Evolutionary conservation across 2,113 vertebrate species (phyloP), one percentile per base, ranked within the genome.

Genomic region (Tympanuchus pallidicinctus): DNA sequence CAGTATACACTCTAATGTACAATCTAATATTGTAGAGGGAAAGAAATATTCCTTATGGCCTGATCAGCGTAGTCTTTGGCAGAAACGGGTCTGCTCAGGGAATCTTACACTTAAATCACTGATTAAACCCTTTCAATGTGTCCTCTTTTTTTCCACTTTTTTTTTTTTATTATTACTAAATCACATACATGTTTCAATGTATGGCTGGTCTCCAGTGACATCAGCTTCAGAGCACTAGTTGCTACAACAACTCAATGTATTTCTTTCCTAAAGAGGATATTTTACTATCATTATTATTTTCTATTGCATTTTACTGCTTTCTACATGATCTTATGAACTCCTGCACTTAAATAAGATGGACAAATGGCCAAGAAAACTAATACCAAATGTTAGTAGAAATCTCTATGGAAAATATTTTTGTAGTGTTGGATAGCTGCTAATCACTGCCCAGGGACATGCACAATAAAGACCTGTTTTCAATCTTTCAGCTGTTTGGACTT

Each of bases 401-500:
- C 80, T 86, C 47, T 65, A 25, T 25, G 36, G 71, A 90, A 82
- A 90, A 63, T 43, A 61, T 72, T 83, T 88, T 93, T 86, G 22
- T 38, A 63, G 45, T n/a, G 69, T 30, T 79, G 72, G 76, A 43
- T 32, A 89, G 82, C 34, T 69, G 40, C 77, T 96, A 88, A 93
- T 85, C 90, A 70, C 20, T 59, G 34, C 64, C 52, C 56, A 86
- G 71, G 70, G 85, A 96, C 69, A 92, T 13, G 34, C 57, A 93
- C 21, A 80, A 79, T 47, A 84, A 82, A 96, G 73, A 92, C n/a
- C 40, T 84, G 59, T 94, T 88, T 89, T 89, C 67, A 93, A 18
- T 22, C 75, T 94, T 93, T 93, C 84, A 94, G 94, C 90, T 96
- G 59, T 71, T 93, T 70, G 75, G 56, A 57, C 63, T 93, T 94